Evolutionary conservation across 2,888 invertebrate species (phyloP), one percentile per base, ranked within the genome.

Genomic region (Callosobruchus maculatus): DNA sequence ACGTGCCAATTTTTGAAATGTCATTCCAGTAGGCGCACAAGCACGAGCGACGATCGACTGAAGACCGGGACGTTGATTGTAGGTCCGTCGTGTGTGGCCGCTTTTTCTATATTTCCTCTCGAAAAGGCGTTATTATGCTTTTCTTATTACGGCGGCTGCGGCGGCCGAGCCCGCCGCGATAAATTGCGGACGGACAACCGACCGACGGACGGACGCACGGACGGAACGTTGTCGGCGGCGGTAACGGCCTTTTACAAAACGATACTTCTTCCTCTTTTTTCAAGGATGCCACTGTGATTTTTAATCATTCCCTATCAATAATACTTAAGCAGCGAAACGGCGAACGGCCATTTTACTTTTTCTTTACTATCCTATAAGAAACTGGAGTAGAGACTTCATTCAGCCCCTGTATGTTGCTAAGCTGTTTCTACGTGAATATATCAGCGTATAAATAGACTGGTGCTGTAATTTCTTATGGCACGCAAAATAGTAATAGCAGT

Each of bases 71-170:
- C 26, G 26, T 26, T 26, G 49, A 13, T 18, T 18, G 30, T 9
- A 5, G 49, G 49, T 49, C 49, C 49, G 13, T 49, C 49, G 80
- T 82, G 83, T 83, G 82, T 80, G 82, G 81, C 75, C 80, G 80
- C 80, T 79, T 81, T 79, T 79, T 78, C 76, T 76, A 75, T 72
- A 67, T 26, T 22, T 70, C 26, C 81, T 80, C 81, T 80, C 73
- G 78, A 81, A 79, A 81, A 79, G 81, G 81, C 73, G 76, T 81
- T 81, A 81, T 81, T 80, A 80, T 78, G 77, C 80, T 76, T 78
- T 76, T 77, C 77, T 78, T 78, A 77, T 77, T 77, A 73, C 73
- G 70, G 49, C 49, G 9, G 49, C 7, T 7, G 49, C 49, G 49
- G 49, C 49, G 30, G 30, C 30, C 30, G 49, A 49, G 49, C 49